Percentiles rank a stretch among this genome's conserved stretches.
These are phyloP conservation scores for Antennarius striatus DNA, from an alignment of 2,113 vertebrate genomes.

Conservation along the genomic window DNA sequence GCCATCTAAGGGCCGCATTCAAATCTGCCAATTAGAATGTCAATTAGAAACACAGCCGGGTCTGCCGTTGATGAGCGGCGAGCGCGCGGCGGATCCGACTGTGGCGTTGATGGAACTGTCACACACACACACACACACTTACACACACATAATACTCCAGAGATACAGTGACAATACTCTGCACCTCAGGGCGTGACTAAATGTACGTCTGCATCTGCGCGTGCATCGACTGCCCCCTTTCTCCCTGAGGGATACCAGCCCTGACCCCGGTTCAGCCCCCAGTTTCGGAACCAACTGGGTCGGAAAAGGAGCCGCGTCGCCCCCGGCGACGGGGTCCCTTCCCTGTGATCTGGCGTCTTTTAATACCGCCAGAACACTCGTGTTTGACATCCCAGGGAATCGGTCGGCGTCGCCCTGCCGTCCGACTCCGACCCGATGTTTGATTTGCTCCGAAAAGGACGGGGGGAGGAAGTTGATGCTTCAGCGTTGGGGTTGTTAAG, in stretches of 20 bases:
- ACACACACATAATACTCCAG: constrained; percentile 5
- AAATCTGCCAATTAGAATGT: constrained; percentile 85
- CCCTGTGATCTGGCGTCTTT: constrained; percentile 12
- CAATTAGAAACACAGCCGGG: constrained; percentile 80
- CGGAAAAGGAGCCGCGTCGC: constrained; percentile 45
- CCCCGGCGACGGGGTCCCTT: constrained; percentile 31
- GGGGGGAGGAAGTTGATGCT: constrained; percentile 52
- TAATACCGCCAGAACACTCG: constrained; percentile 83
- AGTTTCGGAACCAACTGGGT: constrained; percentile 64
- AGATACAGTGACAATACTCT: constrained; percentile 64
- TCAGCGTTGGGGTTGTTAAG: constrained; percentile 51
- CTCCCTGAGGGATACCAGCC: constrained; percentile 61
- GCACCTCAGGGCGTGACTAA: constrained; percentile 63
- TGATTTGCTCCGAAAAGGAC: constrained; percentile 59
- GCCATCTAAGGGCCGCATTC: constrained; percentile 80
- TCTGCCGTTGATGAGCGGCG: constrained; percentile 60
- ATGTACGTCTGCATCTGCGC: constrained; percentile 41
- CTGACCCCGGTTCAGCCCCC: constrained; percentile 56
- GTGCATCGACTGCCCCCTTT: constrained; percentile 17
- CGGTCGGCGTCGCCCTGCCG: constrained; percentile 84
- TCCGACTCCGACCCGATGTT: constrained; percentile 86
- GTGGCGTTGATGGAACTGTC: constrained; percentile 64
- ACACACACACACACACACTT: constrained; percentile 21
- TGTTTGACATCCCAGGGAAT: constrained; percentile 95
- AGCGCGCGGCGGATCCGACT: constrained; percentile 48